Evolutionary conservation across 30 jellyfish, hydroid and myxozoan species (phyloP), one percentile per base, ranked within the genome.

Genomic region (Sanderia malayensis): DNA sequence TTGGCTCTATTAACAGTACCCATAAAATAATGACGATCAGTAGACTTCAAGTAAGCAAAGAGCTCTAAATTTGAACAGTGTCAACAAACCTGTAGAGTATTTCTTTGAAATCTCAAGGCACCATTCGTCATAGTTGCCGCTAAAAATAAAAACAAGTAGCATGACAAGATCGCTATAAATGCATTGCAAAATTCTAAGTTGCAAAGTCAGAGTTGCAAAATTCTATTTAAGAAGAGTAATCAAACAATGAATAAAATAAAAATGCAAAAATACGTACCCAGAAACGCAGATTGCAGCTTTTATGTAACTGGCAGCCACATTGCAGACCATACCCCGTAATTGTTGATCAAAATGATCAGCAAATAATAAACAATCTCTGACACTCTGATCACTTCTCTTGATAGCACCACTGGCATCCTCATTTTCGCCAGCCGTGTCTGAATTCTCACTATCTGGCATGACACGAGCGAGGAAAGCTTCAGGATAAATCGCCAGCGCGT

Each of bases 381-480:
- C 94, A 62, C 81, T 58, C 58, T 92, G 98, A 7, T 67, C 81
- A 46, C 82, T 67, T 20, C 30, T 58, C 1, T 70, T 62, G 4
- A 25, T 28, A 33, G 44, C 66, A n/a, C n/a, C n/a, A n/a, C n/a
- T n/a, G n/a, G n/a, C n/a, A n/a, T n/a, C n/a, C n/a, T n/a, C n/a
- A n/a, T n/a, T n/a, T 8, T 45, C 67, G 8, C 8, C 65, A 4
- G 61, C 71, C 21, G 15, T 67, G 1, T 46, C 69, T 28, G 30
- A 15, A 8, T 28, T 30, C 33, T 47, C 77, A 19, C 73, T 86
- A 17, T 84, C 94, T 4, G 98, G 96, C 86, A 92, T 31, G 44
- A 83, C 98, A n/a, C 83, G 66, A 8, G 98, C 98, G 10, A 84
- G 75, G 23, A 92, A 49, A 1, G 94, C 94, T 73, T 84, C 98